Evolutionary conservation across 2,797 vertebrate species (phyloP).

Genomic region (Eidolon dupreanum): DNA sequence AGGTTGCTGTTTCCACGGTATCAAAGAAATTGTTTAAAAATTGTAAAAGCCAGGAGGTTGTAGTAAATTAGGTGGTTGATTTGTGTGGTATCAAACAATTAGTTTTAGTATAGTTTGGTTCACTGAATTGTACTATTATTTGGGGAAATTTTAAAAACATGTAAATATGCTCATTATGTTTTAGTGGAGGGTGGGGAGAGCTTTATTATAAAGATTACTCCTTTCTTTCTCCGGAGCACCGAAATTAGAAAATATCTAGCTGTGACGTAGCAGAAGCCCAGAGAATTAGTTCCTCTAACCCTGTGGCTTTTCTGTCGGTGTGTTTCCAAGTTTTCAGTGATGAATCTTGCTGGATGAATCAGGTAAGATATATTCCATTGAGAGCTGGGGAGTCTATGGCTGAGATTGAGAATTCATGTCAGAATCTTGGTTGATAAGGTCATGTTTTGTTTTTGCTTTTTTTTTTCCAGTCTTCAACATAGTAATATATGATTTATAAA

Average conservation of each 20-base stretch:
- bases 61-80: background rate
- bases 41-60: background rate
- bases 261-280: background rate
- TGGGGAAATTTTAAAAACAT: background rate
- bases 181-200: background rate
- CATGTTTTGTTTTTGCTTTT: background rate
- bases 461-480: background rate
- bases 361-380: background rate
- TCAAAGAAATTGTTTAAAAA: background rate
- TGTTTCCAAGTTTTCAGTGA: background rate
- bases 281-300: background rate
- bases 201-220: background rate
- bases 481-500: background rate
- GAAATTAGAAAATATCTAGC: background rate
- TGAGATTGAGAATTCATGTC: background rate
- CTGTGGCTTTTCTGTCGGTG: background rate
- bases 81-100: background rate
- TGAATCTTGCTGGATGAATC: background rate
- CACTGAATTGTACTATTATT: background rate
- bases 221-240: background rate
- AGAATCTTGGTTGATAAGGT: background rate
- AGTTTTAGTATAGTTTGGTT: constrained; percentile 9
- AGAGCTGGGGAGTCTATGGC: background rate
- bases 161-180: background rate
- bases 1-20: background rate